Base-by-base conservation (phyloP, 2,113 vertebrate genomes). In the Xiphophorus hellerii region DNA sequence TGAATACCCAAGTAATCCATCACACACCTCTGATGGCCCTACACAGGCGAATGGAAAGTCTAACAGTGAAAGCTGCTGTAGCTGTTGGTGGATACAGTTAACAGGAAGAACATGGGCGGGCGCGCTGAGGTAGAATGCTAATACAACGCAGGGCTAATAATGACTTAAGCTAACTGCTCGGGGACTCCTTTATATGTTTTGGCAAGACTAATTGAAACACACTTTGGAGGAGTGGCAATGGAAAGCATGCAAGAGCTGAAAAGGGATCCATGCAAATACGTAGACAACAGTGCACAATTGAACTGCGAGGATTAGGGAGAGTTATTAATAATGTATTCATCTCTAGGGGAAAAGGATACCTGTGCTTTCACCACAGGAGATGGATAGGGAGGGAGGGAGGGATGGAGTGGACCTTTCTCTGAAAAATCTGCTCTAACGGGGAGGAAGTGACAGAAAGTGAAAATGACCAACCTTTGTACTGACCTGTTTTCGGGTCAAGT, bases 401-500 rank as follows among this genome's bases (percentile, higher is more conserved):
- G 44, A 48, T 1, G 44, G 44, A 48, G 17, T 20, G 27, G 73
- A 80, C 61, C 74, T 74, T 54, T 54, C 54, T 62, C 61, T 73
- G 78, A 77, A 68, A 79, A 83, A 62, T 66, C 61, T 44, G 75
- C 6, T 61, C 64, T 60, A 73, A 81, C 33, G 69, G 42, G 76
- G 80, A 31, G 69, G 66, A 82, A 39, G 30, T 62, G 89, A 84
- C 89, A 94, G 96, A 95, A 96, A 98, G 95, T 96, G 95, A 98
- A 98, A 97, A 95, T 93, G 95, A 97, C 97, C 94, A 97, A 98
- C 97, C 97, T 97, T 96, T 96, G 93, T 97, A 96, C 94, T 94
- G 97, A 96, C 96, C 97, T 98, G 96, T 97, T 94, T 95, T 95
- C 92, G 91, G 95, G 94, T 96, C 95, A 95, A 95, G 96, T 92